Percentiles rank a stretch among this genome's conserved stretches.
These are phyloP conservation scores for Gonocerus acuteangulatus DNA, from an alignment of 2,888 invertebrate genomes.

Conservation along the genomic window DNA sequence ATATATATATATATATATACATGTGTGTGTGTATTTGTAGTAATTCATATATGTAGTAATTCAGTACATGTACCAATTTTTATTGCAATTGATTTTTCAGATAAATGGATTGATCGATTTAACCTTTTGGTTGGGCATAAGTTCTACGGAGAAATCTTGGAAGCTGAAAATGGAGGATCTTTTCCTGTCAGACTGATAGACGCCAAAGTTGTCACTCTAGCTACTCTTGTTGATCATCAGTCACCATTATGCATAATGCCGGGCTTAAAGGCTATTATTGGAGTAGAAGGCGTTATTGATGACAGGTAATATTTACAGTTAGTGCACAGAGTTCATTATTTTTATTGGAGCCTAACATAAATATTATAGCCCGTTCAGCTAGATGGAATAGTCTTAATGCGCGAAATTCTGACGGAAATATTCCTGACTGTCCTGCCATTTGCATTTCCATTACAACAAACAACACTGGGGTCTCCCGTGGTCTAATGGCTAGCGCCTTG, in stretches of 20 bases:
- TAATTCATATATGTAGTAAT: too few relatives aligned
- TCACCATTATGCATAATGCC: neutral
- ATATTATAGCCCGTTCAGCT: too few relatives aligned
- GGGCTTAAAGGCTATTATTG: neutral
- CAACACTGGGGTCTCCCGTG: too few relatives aligned
- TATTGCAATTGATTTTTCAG: slow-evolving; percentile 25
- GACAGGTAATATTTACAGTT: slow-evolving; percentile 28
- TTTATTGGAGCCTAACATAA: too few relatives aligned
- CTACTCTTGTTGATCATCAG: neutral
- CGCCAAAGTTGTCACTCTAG: neutral
- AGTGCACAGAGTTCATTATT: neutral
- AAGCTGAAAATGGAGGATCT: neutral
- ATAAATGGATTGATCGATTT: slow-evolving; percentile 28
- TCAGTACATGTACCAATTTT: too few relatives aligned
- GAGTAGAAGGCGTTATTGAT: slow-evolving; percentile 2
- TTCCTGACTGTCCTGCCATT: too few relatives aligned
- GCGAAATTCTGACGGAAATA: too few relatives aligned
- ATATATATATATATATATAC: too few relatives aligned
- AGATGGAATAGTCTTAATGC: too few relatives aligned
- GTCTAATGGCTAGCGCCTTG: too few relatives aligned
- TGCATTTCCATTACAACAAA: too few relatives aligned
- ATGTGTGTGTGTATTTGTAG: too few relatives aligned
- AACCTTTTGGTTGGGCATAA: slow-evolving; percentile 28
- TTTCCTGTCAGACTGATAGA: slow-evolving; percentile 16
- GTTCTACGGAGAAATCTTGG: slow-evolving; percentile 13